These are phyloP conservation scores for Pseudachorutes palmiensis DNA, from an alignment of 1,140 invertebrate genomes.

Conservation along the genomic window DNA sequence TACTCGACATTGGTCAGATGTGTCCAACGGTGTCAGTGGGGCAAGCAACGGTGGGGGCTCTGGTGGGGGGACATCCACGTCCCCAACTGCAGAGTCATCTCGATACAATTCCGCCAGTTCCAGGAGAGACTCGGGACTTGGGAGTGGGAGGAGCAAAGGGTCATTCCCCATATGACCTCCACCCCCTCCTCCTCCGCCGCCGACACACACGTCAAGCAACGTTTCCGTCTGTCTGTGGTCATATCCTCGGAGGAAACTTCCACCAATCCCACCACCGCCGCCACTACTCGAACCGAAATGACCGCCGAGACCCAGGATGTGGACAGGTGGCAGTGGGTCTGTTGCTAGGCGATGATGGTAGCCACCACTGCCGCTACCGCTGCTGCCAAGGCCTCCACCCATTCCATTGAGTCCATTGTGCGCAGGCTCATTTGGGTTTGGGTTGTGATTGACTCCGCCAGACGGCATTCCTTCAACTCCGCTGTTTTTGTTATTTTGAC, in stretches of 20 bases:
- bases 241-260: conserved; percentile 26
- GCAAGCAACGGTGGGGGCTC: conserved; percentile 38
- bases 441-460: conserved; percentile 22
- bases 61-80: conserved; percentile 36
- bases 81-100: conserved; percentile 36
- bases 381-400: conserved; percentile 11
- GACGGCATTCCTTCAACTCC: conserved; percentile 31
- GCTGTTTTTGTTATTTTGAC: conserved; percentile 26
- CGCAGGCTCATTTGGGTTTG: conserved; percentile 25
- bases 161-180: conserved; percentile 32
- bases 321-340: conserved; percentile 36
- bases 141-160: conserved; percentile 33
- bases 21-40: conserved; percentile 36
- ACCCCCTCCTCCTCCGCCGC: conserved; percentile 27
- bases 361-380: conserved; percentile 18
- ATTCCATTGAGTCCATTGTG: conserved; percentile 27
- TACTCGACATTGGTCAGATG: conserved; percentile 30
- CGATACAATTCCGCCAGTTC: conserved; percentile 38
- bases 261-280: conserved; percentile 24
- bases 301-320: conserved; percentile 34
- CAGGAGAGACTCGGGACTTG: conserved; percentile 35
- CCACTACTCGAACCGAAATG: conserved; percentile 34
- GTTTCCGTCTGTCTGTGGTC: conserved; percentile 37
- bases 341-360: conserved; percentile 29
- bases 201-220: conserved; percentile 36